Conservation (phyloP, 1,140 invertebrate genomes). For the Cyphomyrmex costatus region DNA sequence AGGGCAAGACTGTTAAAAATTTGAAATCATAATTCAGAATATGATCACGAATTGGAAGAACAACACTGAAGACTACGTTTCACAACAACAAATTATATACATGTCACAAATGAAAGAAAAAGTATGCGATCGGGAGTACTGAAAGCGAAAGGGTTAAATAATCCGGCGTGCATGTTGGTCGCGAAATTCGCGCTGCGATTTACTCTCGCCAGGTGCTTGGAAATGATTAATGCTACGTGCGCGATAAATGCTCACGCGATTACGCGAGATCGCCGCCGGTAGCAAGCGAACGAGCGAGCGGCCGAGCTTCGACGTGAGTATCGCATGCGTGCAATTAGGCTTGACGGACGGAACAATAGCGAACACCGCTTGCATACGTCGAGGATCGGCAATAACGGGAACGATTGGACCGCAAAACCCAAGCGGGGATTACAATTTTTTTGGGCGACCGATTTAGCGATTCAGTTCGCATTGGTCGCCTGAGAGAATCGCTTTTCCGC, state of each 20-base stretch:
- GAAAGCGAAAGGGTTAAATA: constrained; percentile 48
- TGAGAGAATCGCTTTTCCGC: constrained; percentile 13
- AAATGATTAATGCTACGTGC: constrained; percentile 77
- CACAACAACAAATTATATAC: constrained; percentile 27
- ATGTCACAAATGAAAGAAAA: constrained; percentile 2
- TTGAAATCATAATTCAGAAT: constrained; percentile 15
- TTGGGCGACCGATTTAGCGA: constrained; percentile 69
- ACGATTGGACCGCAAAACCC: constrained; percentile 48
- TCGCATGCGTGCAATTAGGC: constrained; percentile 74
- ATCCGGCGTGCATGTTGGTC: constrained; percentile 60
- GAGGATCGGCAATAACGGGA: constrained; percentile 55
- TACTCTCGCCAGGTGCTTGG: constrained; percentile 72
- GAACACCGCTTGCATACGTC: constrained; percentile 6
- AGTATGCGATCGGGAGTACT: constrained; percentile 10
- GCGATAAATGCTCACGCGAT: constrained; percentile 54
- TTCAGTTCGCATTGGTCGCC: constrained; percentile 45
- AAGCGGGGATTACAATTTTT: constrained; percentile 76
- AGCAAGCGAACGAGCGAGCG: constrained; percentile 64
- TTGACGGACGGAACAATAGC: constrained; percentile 82
- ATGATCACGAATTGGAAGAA: constrained; percentile 2
- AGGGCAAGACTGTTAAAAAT: not conserved
- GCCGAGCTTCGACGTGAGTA: constrained; percentile 68
- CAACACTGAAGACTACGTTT: constrained; percentile 12
- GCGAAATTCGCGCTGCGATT: constrained; percentile 71
- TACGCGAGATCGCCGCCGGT: constrained; percentile 47